Base-by-base conservation (phyloP, 2,113 vertebrate genomes). In the Charina bottae region DNA sequence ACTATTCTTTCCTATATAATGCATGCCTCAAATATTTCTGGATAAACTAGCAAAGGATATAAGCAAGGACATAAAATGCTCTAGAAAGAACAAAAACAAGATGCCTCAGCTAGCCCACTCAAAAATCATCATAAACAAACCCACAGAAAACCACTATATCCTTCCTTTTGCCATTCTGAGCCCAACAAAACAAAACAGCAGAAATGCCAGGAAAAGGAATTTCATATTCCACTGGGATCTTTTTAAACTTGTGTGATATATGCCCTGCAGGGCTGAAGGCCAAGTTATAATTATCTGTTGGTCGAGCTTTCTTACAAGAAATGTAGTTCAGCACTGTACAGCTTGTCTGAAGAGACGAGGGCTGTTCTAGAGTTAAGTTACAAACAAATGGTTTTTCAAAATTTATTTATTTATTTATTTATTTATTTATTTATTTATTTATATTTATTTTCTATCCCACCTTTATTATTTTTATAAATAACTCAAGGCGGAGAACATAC, bases 111-210 rank as follows among this genome's bases (percentile, higher is more conserved):
- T 23, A 11, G 49, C 37, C 78, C 89, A 78, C 56, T 60, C 89
- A 78, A 37, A 78, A 49, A n/a, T 85, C 42, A 85, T 49, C 59
- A 62, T 59, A 46, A 49, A 60, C 89, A 49, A 85, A n/a, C 33
- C 37, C 89, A 60, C 78, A 0, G 56, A 37, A 84, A 60, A 60
- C 89, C 89, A 90, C 89, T 10, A 60, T 17, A 58, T 90, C 89
- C 72, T 90, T 90, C 89, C 89, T 59, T 84, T 90, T 46, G 72
- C 72, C 24, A 56, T 84, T 49, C 89, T n/a, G 37, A 84, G 24
- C 26, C 26, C 89, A 60, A 53, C 42, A 90, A 60, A 90, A 37
- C 46, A 90, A 90, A 84, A 59, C 26, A 28, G 1, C 19, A 2
- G 23, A 10, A 23, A 83, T 85, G 42, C 78, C 55, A 60, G 84